phyloP scores from a whole-genome alignment of 2,888 invertebrate genomes.

The Spodoptera picta region DNA sequence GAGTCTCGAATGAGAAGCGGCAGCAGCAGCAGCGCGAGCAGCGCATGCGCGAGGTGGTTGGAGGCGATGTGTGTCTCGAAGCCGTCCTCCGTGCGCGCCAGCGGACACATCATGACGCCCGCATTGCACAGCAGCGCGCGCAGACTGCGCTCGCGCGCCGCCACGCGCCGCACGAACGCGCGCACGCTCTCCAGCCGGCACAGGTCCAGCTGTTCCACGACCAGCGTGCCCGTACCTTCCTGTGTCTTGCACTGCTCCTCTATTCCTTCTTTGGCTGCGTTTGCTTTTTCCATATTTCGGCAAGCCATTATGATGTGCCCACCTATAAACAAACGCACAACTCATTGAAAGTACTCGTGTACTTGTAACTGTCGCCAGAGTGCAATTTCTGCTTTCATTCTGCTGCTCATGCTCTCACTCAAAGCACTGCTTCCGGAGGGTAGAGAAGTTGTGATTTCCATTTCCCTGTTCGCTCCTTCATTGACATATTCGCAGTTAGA shows the following conservation, averaged over 20 bases:
- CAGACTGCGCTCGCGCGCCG: constrained; percentile 73
- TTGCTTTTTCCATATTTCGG: constrained; percentile 80
- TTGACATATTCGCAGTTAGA: too few species aligned
- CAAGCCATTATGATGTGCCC: constrained; percentile 86
- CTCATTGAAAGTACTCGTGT: too few species aligned
- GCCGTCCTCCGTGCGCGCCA: constrained; percentile 89
- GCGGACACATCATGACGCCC: constrained; percentile 90
- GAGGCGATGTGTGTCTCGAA: constrained; percentile 91
- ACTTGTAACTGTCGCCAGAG: too few species aligned
- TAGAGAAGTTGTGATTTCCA: background rate
- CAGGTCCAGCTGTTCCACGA: constrained; percentile 86
- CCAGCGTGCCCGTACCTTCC: constrained; percentile 64
- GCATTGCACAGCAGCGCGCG: constrained; percentile 48
- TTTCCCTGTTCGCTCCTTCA: too few species aligned
- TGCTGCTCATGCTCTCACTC: too few species aligned
- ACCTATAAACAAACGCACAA: constrained; percentile 66
- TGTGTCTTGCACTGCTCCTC: constrained; percentile 62
- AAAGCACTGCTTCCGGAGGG: too few species aligned
- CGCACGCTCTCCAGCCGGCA: constrained; percentile 87
- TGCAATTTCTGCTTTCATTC: too few species aligned
- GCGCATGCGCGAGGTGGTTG: constrained; percentile 91
- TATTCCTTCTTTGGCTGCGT: constrained; percentile 85
- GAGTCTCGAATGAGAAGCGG: constrained; percentile 88
- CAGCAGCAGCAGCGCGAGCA: constrained; percentile 89
- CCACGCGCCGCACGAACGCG: constrained; percentile 82